These are phyloP conservation scores for Antechinus stuartii DNA, from an alignment of 2,113 vertebrate genomes.

Conservation along the genomic window DNA sequence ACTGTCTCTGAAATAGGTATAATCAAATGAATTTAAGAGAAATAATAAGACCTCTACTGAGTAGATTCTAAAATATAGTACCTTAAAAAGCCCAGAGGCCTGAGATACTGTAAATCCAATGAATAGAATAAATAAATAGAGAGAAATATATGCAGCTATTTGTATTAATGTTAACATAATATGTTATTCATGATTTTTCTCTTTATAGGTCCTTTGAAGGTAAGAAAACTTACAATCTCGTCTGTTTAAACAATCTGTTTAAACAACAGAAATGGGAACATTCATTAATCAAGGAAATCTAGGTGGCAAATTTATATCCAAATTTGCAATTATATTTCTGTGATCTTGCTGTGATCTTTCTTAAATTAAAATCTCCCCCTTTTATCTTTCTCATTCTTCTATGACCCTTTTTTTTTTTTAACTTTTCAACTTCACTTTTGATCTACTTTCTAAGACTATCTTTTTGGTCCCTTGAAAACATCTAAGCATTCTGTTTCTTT, in stretches of 20 bases:
- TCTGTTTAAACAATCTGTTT: constrained; percentile 30
- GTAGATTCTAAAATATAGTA: constrained; percentile 68
- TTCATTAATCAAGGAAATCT: constrained; percentile 50
- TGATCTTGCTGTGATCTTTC: neutral
- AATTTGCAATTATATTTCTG: constrained; percentile 35
- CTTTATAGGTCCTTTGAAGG: constrained; percentile 63
- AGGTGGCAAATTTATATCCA: neutral
- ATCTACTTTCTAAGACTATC: constrained; percentile 25
- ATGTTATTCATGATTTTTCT: constrained; percentile 66
- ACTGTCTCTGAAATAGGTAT: constrained; percentile 67
- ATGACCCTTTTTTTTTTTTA: constrained; percentile 2
- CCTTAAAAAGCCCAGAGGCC: constrained; percentile 61
- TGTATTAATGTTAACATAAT: constrained; percentile 58
- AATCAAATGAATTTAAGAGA: constrained; percentile 67
- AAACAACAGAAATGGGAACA: constrained; percentile 29
- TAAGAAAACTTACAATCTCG: constrained; percentile 52
- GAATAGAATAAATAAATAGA: constrained; percentile 70
- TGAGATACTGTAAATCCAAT: constrained; percentile 65
- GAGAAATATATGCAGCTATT: constrained; percentile 63
- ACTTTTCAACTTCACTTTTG: constrained; percentile 34
- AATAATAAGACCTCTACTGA: constrained; percentile 57
- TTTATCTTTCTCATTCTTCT: constrained; percentile 26
- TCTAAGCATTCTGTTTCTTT: constrained; percentile 15
- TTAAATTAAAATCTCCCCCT: neutral
- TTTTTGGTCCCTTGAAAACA: constrained; percentile 40